Percentiles rank a stretch among this genome's conserved stretches.
phyloP scores from a whole-genome alignment of 2,888 invertebrate species.

The Callyntrura guangdongensis region DNA sequence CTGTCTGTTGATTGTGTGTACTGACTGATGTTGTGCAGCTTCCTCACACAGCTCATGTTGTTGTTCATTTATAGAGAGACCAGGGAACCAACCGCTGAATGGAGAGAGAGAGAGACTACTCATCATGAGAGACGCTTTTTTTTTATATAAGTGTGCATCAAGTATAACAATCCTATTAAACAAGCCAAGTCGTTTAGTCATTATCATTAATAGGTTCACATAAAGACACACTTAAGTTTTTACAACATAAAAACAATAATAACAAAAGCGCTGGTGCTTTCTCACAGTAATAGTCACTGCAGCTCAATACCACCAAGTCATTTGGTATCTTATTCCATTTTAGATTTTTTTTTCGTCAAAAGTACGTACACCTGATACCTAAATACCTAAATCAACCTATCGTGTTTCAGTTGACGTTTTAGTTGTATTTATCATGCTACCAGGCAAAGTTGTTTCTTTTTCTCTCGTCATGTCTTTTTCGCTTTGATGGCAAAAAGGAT shows the following conservation, averaged over 20 bases:
- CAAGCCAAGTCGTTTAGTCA: slow-evolving; percentile 55
- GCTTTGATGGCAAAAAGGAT: neutral
- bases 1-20: slow-evolving; percentile 39
- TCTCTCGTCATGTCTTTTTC: too few relatives aligned
- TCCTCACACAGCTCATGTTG: slow-evolving; percentile 61
- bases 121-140: neutral
- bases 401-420: neutral
- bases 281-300: slow-evolving; percentile 22
- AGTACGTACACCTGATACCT: neutral
- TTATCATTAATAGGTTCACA: slow-evolving; percentile 56
- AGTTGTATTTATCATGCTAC: neutral
- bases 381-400: neutral
- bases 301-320: neutral
- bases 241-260: slow-evolving; percentile 30
- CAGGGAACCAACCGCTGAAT: neutral
- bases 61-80: slow-evolving; percentile 26
- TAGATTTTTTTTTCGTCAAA: slow-evolving; percentile 2
- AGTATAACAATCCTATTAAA: slow-evolving; percentile 2
- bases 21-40: slow-evolving; percentile 34
- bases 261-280: slow-evolving; percentile 16
- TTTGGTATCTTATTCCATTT: slow-evolving; percentile 20
- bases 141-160: neutral
- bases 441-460: neutral
- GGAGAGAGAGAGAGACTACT: neutral
- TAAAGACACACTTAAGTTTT: slow-evolving; percentile 55